Conservation (phyloP, 2,113 vertebrate genomes). For the Macquaria australasica region DNA sequence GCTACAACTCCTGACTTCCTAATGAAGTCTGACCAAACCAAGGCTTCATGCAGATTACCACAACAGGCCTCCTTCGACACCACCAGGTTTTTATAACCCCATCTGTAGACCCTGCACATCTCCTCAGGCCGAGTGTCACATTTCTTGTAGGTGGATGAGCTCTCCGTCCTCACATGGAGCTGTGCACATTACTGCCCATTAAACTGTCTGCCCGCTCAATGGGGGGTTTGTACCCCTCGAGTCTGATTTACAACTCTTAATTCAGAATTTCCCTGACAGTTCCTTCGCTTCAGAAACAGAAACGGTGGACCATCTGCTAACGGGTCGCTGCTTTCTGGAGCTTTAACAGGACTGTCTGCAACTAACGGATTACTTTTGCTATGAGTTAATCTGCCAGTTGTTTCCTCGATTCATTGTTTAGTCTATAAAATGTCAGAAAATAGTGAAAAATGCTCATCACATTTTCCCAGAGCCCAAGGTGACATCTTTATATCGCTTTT, state of each 20-base stretch:
- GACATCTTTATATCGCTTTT: too few species aligned
- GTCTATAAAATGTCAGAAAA: not conserved
- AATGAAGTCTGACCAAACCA: constrained; percentile 46
- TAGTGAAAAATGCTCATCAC: too few species aligned
- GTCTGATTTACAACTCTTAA: constrained; percentile 79
- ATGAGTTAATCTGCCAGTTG: not conserved
- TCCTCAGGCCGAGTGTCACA: constrained; percentile 63
- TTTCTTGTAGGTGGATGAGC: constrained; percentile 76
- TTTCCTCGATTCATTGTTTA: not conserved
- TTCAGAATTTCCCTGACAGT: constrained; percentile 57
- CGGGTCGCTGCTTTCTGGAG: not conserved
- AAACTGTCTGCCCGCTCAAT: constrained; percentile 79
- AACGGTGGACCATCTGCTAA: constrained; percentile 67
- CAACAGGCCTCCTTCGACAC: constrained; percentile 27
- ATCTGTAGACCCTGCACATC: constrained; percentile 52
- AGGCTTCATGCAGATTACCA: constrained; percentile 60
- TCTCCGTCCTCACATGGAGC: constrained; percentile 69
- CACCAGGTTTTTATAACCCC: constrained; percentile 25
- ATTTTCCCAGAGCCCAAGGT: too few species aligned
- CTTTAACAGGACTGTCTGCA: not conserved
- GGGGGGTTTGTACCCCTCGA: constrained; percentile 60
- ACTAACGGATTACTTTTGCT: too few species aligned
- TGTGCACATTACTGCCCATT: constrained; percentile 75
- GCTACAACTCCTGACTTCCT: constrained; percentile 33
- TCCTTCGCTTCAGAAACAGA: constrained; percentile 42